Conservation (phyloP, 2,113 vertebrate species). For the Ifrita kowaldi region DNA sequence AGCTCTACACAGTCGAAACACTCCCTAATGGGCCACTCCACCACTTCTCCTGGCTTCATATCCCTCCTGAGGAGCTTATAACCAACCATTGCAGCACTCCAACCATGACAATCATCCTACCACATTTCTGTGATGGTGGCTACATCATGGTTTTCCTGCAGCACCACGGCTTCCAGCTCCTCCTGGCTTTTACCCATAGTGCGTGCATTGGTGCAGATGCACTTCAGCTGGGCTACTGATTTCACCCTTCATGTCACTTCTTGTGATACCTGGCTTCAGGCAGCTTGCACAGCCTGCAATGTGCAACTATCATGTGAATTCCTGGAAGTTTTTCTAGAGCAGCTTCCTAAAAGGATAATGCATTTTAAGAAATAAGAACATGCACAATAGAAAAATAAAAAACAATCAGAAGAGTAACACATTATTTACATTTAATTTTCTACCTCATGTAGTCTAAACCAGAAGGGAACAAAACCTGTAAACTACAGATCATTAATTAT, state of each 20-base stretch:
- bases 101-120: neutral
- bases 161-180: neutral
- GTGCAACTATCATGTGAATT: neutral
- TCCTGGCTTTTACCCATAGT: neutral
- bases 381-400: neutral
- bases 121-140: rapidly evolving
- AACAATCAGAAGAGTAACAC: neutral
- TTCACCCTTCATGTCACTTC: neutral
- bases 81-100: neutral
- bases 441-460: neutral
- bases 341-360: neutral
- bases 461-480: neutral
- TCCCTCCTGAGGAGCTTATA: neutral
- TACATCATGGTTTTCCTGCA: neutral
- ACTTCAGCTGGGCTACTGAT: neutral
- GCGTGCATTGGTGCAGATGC: neutral
- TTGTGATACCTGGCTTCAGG: neutral
- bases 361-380: neutral
- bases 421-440: neutral
- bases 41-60: neutral
- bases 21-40: neutral
- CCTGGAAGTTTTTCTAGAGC: neutral
- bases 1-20: neutral
- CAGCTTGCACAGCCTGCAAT: neutral
- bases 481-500: neutral